Percentiles rank a stretch among this genome's conserved stretches.
phyloP scores from a whole-genome alignment of 2,113 vertebrate genomes.

The Hippocampus guttulatus region DNA sequence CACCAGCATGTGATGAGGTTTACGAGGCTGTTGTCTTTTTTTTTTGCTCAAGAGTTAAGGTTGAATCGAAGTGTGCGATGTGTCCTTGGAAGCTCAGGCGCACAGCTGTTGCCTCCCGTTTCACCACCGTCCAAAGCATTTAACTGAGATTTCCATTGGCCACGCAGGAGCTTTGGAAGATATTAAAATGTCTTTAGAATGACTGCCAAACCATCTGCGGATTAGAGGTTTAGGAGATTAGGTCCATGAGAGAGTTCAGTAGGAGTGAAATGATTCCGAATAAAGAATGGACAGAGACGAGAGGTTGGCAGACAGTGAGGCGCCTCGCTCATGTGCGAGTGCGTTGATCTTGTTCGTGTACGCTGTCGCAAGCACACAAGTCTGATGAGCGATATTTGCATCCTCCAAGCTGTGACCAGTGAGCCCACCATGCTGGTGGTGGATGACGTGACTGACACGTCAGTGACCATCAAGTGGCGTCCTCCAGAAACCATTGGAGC shows the following conservation, averaged over 20 bases:
- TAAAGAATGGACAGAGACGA: slow-evolving; percentile 62
- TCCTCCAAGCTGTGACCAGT: slow-evolving; percentile 87
- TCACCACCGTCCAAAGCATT: slow-evolving; percentile 57
- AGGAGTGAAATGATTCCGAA: slow-evolving; percentile 54
- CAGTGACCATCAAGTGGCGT: slow-evolving; percentile 93
- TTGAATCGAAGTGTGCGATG: slow-evolving; percentile 11
- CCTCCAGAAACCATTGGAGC: slow-evolving; percentile 96
- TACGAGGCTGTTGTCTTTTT: neutral
- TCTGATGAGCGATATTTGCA: neutral
- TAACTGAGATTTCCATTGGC: slow-evolving; percentile 58
- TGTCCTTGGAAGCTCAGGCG: slow-evolving; percentile 44
- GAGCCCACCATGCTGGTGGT: slow-evolving; percentile 90
- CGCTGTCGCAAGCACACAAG: neutral
- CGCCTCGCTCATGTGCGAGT: slow-evolving; percentile 15
- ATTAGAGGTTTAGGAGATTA: slow-evolving; percentile 68
- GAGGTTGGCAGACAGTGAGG: slow-evolving; percentile 11
- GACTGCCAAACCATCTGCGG: slow-evolving; percentile 65
- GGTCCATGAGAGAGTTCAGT: slow-evolving; percentile 50
- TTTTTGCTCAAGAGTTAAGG: neutral
- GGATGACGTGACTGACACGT: slow-evolving; percentile 86
- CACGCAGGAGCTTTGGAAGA: slow-evolving; percentile 61
- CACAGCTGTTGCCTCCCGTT: slow-evolving; percentile 61
- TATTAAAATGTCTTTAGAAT: slow-evolving; percentile 70
- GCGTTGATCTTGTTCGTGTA: slow-evolving; percentile 4
- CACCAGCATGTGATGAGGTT: neutral